Evolutionary conservation across 2,888 invertebrate genomes (phyloP).

Genomic region (Platynereis dumerilii): DNA sequence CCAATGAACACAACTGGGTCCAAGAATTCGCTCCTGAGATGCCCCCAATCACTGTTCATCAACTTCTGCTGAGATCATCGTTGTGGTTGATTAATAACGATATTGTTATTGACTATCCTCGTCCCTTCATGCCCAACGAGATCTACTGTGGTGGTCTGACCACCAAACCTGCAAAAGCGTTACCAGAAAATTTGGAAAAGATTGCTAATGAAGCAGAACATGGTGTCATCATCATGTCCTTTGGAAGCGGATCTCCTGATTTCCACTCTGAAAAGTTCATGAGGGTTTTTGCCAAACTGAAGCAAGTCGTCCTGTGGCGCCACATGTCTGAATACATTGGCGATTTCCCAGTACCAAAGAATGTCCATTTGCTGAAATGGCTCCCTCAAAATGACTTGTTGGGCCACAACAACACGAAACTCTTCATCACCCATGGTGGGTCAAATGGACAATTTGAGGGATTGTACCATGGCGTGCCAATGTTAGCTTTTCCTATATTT

Average conservation of each 20-base stretch:
- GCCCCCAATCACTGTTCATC: background rate
- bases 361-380: conserved; percentile 7
- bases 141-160: conserved; percentile 3
- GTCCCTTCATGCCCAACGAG: conserved; percentile 13
- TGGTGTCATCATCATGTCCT: conserved; percentile 9
- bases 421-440: conserved; percentile 10
- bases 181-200: background rate
- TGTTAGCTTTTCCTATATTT: conserved; percentile 3
- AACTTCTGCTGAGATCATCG: background rate
- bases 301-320: background rate
- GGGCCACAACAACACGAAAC: conserved; percentile 4
- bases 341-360: background rate
- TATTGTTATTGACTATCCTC: conserved; percentile 5
- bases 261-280: background rate
- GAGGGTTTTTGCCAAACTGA: background rate
- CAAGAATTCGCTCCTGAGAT: background rate
- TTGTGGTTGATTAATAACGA: conserved; percentile 2
- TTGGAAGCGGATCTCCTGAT: background rate
- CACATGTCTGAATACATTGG: background rate
- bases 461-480: conserved; percentile 14
- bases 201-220: background rate
- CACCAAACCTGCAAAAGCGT: conserved; percentile 10
- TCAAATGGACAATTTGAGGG: conserved; percentile 9
- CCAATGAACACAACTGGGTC: too few relatives aligned
- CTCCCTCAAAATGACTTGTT: conserved; percentile 15